Conservation (phyloP, 1,140 invertebrate species). For the Pseudomyrmex gracilis region DNA sequence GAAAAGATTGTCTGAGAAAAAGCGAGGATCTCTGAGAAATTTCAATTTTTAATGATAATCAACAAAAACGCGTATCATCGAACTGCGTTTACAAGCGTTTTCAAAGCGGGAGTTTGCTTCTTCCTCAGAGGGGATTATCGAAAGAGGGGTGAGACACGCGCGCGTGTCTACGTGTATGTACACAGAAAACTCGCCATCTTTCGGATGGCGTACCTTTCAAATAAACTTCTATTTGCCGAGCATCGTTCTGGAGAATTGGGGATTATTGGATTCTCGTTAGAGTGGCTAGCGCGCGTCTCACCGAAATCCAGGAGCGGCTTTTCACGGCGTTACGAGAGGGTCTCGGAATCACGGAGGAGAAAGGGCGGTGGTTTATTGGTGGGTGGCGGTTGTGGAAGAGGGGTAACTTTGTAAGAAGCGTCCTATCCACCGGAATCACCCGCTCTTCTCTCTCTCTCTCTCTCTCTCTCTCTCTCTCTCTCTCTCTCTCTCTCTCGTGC, state of each 20-base stretch:
- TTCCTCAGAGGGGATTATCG: background rate
- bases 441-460: background rate
- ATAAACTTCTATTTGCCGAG: constrained; percentile 80
- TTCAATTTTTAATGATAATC: background rate
- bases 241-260: constrained; percentile 78
- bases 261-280: constrained; percentile 83
- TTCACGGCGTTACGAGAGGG: constrained; percentile 48
- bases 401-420: constrained; percentile 53
- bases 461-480: background rate
- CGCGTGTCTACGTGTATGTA: constrained; percentile 39
- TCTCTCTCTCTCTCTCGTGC: no score
- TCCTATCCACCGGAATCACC: constrained; percentile 25
- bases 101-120: background rate
- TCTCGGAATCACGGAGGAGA: constrained; percentile 41
- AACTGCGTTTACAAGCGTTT: background rate
- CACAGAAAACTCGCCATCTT: constrained; percentile 55
- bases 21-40: no score
- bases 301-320: constrained; percentile 70
- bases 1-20: background rate
- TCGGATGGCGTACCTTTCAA: constrained; percentile 71
- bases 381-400: constrained; percentile 43
- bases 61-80: background rate
- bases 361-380: constrained; percentile 58
- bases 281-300: constrained; percentile 64
- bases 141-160: background rate